Evolutionary conservation across 2,113 vertebrate species (phyloP), one percentile per base, ranked within the genome.

Genomic region (Serilophus lunatus): DNA sequence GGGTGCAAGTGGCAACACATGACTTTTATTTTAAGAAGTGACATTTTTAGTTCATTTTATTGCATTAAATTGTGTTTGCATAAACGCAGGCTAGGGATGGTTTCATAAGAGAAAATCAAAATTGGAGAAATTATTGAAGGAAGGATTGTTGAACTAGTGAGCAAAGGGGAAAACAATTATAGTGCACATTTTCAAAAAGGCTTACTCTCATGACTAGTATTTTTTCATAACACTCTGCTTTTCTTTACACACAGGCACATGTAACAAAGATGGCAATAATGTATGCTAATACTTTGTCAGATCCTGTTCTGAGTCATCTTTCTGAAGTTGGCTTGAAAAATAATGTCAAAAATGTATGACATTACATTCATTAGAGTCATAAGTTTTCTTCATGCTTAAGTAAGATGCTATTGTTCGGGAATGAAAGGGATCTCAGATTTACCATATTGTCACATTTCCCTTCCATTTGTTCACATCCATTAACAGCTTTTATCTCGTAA

Each of bases 401-500:
- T 24, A 60, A 74, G 28, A 40, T 50, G 29, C 38, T 86, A 94
- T 95, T 95, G 74, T 92, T 96, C 65, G 59, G 38, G 69, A 92
- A 65, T 88, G 66, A 96, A 93, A 90, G 11, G 18, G 25, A 92
- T n/a, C 54, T 94, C 68, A 83, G 28, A 84, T 92, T 96, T 94
- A 93, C 59, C 72, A 60, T 74, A 95, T 72, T 94, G 82, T 63
- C 92, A 93, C 65, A 40, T 96, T 95, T 90, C 83, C 49, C 38
- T 14, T 36, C 44, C 92, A 92, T 96, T 97, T 97, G 26, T 87
- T 97, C 91, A 72, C 40, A 95, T 96, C 90, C 87, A 90, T 96
- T 97, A 97, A 74, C 93, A 97, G 78, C 86, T 98, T 97, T 96
- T 97, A 95, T 36, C 87, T 97, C 95, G 45, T 56, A 97, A 95